These are phyloP conservation scores for Drosophila silvestris DNA, from an alignment of 2,888 invertebrate species.

Conservation along the genomic window DNA sequence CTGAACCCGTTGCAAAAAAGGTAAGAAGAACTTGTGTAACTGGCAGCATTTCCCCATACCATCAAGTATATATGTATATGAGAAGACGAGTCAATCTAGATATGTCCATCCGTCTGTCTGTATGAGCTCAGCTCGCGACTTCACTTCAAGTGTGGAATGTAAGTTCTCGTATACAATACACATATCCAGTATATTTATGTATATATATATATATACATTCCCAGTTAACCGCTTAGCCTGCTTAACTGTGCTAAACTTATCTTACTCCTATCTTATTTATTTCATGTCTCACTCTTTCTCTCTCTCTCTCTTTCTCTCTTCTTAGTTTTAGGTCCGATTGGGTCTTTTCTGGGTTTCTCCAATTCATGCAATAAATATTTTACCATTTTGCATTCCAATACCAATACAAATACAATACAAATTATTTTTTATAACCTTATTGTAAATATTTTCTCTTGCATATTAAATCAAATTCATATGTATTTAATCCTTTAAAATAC, in stretches of 20 bases:
- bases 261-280: too few relatives aligned
- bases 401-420: background rate
- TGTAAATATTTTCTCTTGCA: rapidly evolving
- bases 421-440: background rate
- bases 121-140: too few relatives aligned
- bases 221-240: too few relatives aligned
- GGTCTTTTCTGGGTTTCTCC: background rate
- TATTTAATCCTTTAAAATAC: background rate
- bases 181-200: too few relatives aligned
- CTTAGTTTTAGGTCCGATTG: background rate
- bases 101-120: too few relatives aligned
- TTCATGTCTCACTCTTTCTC: too few relatives aligned
- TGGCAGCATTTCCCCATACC: background rate
- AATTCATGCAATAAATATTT: background rate
- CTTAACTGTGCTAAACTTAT: too few relatives aligned
- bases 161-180: too few relatives aligned
- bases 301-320: too few relatives aligned
- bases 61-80: background rate
- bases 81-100: background rate
- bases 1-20: background rate
- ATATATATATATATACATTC: background rate
- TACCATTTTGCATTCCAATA: background rate
- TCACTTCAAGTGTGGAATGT: background rate
- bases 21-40: background rate
- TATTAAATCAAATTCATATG: background rate